A percentile compares a stretch with the other conserved stretches of the same genome.
These are phyloP conservation scores for Epizoanthus fatuus DNA, from an alignment of 92 coral and sea anemone species.

Conservation along the genomic window DNA sequence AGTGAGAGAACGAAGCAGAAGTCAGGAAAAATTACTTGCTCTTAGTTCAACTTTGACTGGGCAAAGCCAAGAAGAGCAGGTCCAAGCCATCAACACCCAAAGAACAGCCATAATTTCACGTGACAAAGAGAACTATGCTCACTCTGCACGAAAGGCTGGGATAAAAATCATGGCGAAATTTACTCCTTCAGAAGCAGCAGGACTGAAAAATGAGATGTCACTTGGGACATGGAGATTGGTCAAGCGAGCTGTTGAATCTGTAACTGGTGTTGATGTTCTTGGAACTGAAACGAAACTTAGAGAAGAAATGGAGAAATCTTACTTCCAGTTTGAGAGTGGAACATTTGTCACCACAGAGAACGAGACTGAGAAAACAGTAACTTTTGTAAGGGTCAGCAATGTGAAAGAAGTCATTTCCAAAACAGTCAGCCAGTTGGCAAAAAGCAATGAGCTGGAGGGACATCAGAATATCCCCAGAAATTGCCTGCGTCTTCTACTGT, in stretches of 20 bases:
- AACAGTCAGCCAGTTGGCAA: not conserved
- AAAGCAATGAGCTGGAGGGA: too few species aligned
- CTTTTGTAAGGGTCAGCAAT: not conserved
- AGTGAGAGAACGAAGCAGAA: too few species aligned
- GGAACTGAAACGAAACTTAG: not conserved
- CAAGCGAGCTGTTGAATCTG: not conserved
- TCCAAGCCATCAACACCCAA: too few species aligned
- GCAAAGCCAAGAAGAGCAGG: too few species aligned
- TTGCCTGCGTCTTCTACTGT: not conserved
- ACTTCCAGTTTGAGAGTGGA: not conserved
- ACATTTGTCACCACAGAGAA: not conserved
- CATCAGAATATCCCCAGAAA: not conserved
- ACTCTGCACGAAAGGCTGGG: too few species aligned
- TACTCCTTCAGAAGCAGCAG: not conserved
- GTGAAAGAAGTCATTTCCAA: not conserved
- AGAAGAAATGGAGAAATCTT: not conserved
- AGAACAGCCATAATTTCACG: too few species aligned
- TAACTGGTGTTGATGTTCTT: not conserved
- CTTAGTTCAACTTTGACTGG: too few species aligned
- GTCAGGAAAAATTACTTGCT: too few species aligned
- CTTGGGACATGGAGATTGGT: conserved; percentile 2
- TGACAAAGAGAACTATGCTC: too few species aligned
- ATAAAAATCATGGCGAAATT: not conserved
- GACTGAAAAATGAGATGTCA: not conserved
- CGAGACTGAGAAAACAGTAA: not conserved